A percentile compares a stretch with the other conserved stretches of the same genome.
Conservation (phyloP, 1,140 invertebrate species). For the Apis mellifera region Amel_HAv3.1 CM009933.2:3041501-3042000, state of each 20-base stretch:
- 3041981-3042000: neutral
- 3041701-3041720: neutral
- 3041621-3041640: neutral
- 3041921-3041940: constrained; percentile 12
- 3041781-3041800: constrained; percentile 49
- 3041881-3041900: neutral
- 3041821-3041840: neutral
- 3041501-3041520: neutral
- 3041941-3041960: constrained; percentile 11
- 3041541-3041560: neutral
- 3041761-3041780: neutral
- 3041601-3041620: constrained; percentile 9
- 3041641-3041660: neutral
- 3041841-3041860: constrained; percentile 7
- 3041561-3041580: neutral
- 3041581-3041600: constrained; percentile 7
- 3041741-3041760: neutral
- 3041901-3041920: neutral
- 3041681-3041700: neutral
- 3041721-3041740: neutral
- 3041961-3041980: constrained; percentile 6
- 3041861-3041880: neutral
- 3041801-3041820: constrained; percentile 59
- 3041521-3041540: neutral
- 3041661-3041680: neutral